Percentiles rank a stretch among this genome's conserved stretches.
These are phyloP conservation scores for Choloepus hoffmanni DNA, from an alignment of 2,113 vertebrate species.

Conservation along the genomic window DNA sequence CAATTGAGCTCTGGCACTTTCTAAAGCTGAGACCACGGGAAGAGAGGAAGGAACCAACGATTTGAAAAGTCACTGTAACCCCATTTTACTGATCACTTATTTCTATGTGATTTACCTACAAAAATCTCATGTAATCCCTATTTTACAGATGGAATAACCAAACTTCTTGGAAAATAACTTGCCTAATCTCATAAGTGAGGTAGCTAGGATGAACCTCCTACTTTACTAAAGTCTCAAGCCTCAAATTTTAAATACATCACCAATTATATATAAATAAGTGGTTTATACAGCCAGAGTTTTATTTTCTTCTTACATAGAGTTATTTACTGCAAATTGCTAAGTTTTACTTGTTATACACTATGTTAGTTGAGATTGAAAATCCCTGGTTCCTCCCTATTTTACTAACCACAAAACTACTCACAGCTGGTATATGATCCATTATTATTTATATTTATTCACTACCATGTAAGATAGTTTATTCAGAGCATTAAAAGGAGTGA, in stretches of 20 bases:
- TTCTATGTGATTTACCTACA: background rate
- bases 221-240: background rate
- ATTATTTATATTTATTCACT: slow-evolving; percentile 72
- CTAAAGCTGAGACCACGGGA: background rate
- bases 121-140: background rate
- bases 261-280: slow-evolving; percentile 1
- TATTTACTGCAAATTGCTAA: slow-evolving; percentile 48
- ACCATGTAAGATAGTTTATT: slow-evolving; percentile 71
- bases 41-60: background rate
- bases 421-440: slow-evolving; percentile 76
- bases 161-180: background rate
- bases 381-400: slow-evolving; percentile 37
- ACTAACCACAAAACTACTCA: slow-evolving; percentile 6
- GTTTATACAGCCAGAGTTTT: background rate
- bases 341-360: background rate
- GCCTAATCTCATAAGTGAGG: background rate
- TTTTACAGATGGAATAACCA: background rate
- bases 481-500: slow-evolving; percentile 74
- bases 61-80: rapidly evolving
- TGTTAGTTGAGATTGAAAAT: background rate
- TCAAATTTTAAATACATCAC: background rate
- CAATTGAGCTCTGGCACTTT: rapidly evolving
- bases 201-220: background rate
- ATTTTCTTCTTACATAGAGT: background rate
- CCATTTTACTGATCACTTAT: background rate